These are phyloP conservation scores for Octomys mimax DNA, from an alignment of 2,797 vertebrate species.

Conservation along the genomic window DNA sequence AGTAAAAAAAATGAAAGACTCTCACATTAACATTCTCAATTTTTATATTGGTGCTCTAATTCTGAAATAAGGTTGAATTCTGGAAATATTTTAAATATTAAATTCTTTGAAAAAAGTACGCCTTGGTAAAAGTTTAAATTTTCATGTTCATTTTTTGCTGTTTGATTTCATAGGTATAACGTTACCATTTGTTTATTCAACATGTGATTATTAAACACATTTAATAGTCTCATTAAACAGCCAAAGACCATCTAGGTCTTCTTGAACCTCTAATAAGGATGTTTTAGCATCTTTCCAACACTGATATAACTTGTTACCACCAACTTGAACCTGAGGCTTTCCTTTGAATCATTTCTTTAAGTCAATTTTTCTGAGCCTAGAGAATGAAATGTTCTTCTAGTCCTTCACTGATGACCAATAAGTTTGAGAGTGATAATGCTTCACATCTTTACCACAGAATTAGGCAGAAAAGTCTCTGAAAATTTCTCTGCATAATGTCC, in stretches of 20 bases:
- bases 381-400: neutral
- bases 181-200: neutral
- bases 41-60: neutral
- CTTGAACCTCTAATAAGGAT: neutral
- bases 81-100: neutral
- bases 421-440: neutral
- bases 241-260: neutral
- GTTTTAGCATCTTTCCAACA: neutral
- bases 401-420: neutral
- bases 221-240: neutral
- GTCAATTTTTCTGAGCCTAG: neutral
- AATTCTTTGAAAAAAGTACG: neutral
- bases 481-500: neutral
- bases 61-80: neutral
- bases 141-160: neutral
- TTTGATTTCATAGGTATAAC: neutral
- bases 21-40: neutral
- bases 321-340: neutral
- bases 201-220: neutral
- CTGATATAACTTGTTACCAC: neutral
- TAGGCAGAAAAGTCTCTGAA: neutral
- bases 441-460: too few relatives aligned
- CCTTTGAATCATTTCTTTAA: neutral
- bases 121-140: neutral
- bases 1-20: neutral